Percentiles rank a stretch among this genome's conserved stretches.
phyloP scores from a whole-genome alignment of 2,113 vertebrate species.

The Parus major region DNA sequence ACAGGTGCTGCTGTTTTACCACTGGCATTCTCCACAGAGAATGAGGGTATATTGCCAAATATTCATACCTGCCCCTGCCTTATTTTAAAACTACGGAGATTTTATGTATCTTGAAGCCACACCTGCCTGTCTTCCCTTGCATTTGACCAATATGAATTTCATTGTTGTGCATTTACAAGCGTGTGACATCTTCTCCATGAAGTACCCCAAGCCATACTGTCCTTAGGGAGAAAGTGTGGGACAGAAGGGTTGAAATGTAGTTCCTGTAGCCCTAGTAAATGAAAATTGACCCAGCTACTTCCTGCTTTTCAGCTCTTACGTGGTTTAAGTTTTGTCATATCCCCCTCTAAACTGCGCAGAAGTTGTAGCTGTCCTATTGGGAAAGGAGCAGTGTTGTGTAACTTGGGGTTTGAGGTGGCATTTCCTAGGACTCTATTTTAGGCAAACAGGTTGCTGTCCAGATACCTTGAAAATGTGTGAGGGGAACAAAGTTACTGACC shows the following conservation, averaged over 20 bases:
- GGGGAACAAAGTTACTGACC: not conserved
- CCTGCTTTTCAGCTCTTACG: not conserved
- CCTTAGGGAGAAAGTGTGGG: not conserved
- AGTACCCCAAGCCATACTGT: not conserved
- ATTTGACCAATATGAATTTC: rapidly evolving
- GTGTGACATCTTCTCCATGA: not conserved
- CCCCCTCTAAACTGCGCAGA: not conserved
- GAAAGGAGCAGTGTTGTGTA: not conserved
- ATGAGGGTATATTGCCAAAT: not conserved
- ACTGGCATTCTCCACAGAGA: not conserved
- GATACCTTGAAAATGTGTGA: not conserved
- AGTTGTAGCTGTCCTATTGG: not conserved
- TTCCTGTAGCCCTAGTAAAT: not conserved
- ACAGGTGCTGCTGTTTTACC: not conserved
- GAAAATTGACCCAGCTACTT: not conserved
- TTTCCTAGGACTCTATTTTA: not conserved
- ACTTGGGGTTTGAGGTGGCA: not conserved
- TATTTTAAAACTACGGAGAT: not conserved
- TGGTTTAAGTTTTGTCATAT: not conserved
- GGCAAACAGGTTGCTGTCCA: not conserved
- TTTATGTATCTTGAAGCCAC: not conserved
- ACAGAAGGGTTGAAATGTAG: not conserved
- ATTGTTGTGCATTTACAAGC: not conserved
- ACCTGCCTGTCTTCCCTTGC: not conserved
- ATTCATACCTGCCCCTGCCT: not conserved